Evolutionary conservation across 2,113 vertebrate species (phyloP), one percentile per base, ranked within the genome.

Genomic region (Apteryx mantelli): DNA sequence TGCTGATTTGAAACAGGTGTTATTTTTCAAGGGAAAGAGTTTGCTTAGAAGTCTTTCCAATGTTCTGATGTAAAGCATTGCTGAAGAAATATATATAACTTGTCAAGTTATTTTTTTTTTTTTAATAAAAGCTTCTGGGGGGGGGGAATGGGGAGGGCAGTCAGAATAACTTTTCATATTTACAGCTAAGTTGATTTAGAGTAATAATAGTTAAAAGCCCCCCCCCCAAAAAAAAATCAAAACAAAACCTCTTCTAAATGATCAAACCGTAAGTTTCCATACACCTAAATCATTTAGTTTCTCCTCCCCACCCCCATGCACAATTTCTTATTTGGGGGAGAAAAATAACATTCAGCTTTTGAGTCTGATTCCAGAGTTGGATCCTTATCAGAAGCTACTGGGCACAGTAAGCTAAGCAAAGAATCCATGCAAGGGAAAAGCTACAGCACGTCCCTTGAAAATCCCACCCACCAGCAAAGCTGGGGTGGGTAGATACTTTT

Each of bases 1-100:
- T 50, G 20, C n/a, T 80, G 28, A 83, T 93, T 94, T 85, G 64
- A 91, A 95, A 88, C 40, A 86, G 79, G 84, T 96, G 82, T 26
- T 93, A 48, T 80, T 96, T 93, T 88, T 93, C 75, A 74, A 91
- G 70, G 15, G 42, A 25, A 58, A 88, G 34, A 63, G 63, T 82
- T 89, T 88, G 56, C 91, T 94, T 82, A 83, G 63, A 58, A 80
- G 40, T 30, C 86, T 95, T 90, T 83, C 30, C 56, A 18, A 58
- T 58, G 16, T 58, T 58, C 32, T 60, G 70, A 7, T 17, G 30
- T 55, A 83, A 91, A 94, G 44, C n/a, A 76, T 53, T 50, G 50
- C 30, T 92, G 44, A 36, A 81, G 76, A 56, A 56, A 18, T 65
- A 50, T 80, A 56, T 56, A 30, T 30, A 94, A 92, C 95, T 92